Evolutionary conservation across 37 sponge, comb jelly and placozoan genomes (phyloP), one percentile per base, ranked within the genome.

Genomic region (Chondrilla cf. caribensis): DNA sequence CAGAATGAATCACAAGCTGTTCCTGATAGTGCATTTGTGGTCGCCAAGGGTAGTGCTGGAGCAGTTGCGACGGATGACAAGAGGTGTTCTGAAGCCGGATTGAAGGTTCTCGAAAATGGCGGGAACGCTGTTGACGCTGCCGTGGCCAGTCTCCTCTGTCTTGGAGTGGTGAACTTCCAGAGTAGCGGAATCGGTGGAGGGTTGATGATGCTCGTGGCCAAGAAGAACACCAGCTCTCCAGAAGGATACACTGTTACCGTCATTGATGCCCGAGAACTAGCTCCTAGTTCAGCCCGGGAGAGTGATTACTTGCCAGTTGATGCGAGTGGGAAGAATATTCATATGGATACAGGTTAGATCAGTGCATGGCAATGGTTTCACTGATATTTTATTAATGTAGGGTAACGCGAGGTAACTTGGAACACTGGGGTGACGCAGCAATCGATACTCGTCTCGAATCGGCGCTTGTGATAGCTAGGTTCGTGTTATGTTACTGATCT

Each of bases 121-220:
- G 86, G 86, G 42, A 84, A 66, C 68, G 86, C 86, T 18, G 90
- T 89, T 15, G 90, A 89, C 58, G 90, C 90, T 11, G 86, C 90
- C 7, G 54, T 89, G 26, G 86, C 86, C 15, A 86, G 78, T 25
- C 62, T 82, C 3, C 67, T 89, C 6, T 89, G 90, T 58, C 67
- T 86, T 25, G 90, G 90, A 36, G 77, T 83, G 47, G 86, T 86
- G 17, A 65, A 86, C 57, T 80, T 77, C 14, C 82, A 86, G 71
- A 68, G 81, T 42, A 84, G 62, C 54, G 90, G 90, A 21, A 80
- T 89, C 19, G 90, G 90, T 28, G 90, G 90, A 32, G 90, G 90
- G 1, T 81, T 86, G 75, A 82, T 89, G 41, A 82, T 89, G 86
- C 54, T 89, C 17, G 79, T 89, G 18, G 72, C 60, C 67, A 83